A percentile compares a stretch with the other conserved stretches of the same genome.
Conservation (phyloP, 2,797 vertebrate species). For the Pristis pectinata region DNA sequence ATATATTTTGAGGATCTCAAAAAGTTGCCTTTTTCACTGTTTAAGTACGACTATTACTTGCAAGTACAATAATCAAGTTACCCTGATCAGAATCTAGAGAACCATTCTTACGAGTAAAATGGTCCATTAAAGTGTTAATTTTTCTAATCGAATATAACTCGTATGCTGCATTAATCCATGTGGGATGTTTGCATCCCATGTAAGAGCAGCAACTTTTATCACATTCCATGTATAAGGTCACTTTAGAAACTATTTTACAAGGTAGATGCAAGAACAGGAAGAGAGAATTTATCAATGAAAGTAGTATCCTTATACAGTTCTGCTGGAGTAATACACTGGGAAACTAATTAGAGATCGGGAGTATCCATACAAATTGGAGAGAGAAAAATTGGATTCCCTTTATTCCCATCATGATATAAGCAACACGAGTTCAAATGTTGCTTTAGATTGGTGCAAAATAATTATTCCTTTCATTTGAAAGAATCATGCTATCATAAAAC, state of each 20-base stretch:
- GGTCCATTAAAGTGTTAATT: background rate
- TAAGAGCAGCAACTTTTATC: background rate
- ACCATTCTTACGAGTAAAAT: background rate
- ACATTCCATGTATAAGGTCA: background rate
- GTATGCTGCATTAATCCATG: background rate
- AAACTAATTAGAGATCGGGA: background rate
- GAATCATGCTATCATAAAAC: background rate
- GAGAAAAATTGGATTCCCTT: background rate
- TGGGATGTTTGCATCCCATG: background rate
- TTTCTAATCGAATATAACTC: background rate
- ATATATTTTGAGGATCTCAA: background rate
- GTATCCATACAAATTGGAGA: background rate
- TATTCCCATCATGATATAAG: background rate
- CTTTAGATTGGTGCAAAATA: background rate
- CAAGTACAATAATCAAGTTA: background rate
- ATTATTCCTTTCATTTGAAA: too few relatives aligned
- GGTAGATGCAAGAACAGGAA: background rate
- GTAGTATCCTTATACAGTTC: background rate
- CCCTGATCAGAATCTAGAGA: background rate
- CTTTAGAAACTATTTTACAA: background rate
- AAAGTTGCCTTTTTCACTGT: background rate
- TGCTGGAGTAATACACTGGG: background rate
- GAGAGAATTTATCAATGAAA: background rate
- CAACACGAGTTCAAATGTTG: background rate
- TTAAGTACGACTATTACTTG: background rate